A percentile compares a stretch with the other conserved stretches of the same genome.
Conservation (phyloP, 2,797 vertebrate species). For the Halcyon chelicuti region DNA sequence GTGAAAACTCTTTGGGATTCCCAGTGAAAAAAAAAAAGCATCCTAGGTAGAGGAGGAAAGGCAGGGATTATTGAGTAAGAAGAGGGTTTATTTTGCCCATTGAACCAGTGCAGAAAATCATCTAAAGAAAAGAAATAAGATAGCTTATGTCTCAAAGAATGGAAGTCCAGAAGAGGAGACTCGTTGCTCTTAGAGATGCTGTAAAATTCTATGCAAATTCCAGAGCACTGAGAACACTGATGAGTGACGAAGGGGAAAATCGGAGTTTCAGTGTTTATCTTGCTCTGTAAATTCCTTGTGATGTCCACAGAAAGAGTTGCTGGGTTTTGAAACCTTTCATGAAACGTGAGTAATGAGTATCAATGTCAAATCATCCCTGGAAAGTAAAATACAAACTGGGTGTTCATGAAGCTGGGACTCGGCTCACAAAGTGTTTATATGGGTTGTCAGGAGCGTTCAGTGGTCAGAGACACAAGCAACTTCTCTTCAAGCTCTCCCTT, state of each 20-base stretch:
- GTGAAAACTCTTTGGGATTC: not conserved
- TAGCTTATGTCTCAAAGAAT: not conserved
- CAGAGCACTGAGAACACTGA: constrained; percentile 38
- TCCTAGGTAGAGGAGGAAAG: not conserved
- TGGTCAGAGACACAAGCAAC: not conserved
- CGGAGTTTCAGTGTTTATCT: constrained; percentile 33
- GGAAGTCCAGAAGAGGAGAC: not conserved
- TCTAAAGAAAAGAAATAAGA: not conserved
- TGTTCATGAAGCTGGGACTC: not conserved
- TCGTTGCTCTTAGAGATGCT: not conserved
- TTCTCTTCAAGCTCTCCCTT: not conserved
- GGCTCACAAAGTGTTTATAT: not conserved
- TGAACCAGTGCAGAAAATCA: not conserved
- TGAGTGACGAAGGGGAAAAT: constrained; percentile 9
- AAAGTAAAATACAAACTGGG: not conserved
- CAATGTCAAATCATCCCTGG: not conserved
- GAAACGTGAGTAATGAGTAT: not conserved
- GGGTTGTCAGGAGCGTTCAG: not conserved
- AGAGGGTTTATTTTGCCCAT: not conserved
- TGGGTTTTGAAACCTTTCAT: constrained; percentile 7
- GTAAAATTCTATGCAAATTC: constrained; percentile 51
- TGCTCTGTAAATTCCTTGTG: constrained; percentile 5
- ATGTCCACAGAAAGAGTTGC: constrained; percentile 1
- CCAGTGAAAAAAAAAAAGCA: not conserved
- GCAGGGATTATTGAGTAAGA: not conserved